These are phyloP conservation scores for Fulica atra DNA, from an alignment of 2,113 vertebrate species.

Conservation along the genomic window DNA sequence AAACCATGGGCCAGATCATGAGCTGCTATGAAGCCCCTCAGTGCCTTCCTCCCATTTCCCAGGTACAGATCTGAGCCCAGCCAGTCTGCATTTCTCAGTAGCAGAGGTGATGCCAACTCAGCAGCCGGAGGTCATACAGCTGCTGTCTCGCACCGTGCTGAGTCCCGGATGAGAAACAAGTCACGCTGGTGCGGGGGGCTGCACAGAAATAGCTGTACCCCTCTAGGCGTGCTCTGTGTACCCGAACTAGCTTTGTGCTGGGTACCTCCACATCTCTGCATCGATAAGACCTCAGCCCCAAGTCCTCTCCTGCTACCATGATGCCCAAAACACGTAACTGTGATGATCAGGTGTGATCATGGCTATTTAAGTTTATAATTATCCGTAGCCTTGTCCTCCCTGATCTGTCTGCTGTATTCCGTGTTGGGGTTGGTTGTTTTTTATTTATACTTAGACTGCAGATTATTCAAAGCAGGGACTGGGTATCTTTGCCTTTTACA, in stretches of 20 bases:
- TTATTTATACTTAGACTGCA: background rate
- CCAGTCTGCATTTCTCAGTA: accelerated
- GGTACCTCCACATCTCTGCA: background rate
- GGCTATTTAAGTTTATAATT: background rate
- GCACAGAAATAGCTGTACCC: too few species aligned
- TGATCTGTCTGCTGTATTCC: background rate
- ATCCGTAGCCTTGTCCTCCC: background rate
- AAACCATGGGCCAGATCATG: background rate
- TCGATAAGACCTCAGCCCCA: background rate
- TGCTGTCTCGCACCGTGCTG: background rate
- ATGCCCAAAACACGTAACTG: background rate
- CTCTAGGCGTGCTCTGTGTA: background rate
- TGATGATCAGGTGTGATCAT: background rate
- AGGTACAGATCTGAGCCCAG: background rate
- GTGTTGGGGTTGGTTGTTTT: background rate
- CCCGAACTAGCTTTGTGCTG: background rate
- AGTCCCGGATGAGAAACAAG: background rate
- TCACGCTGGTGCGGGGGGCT: accelerated
- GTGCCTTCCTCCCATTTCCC: background rate
- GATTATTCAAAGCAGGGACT: background rate
- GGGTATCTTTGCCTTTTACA: background rate
- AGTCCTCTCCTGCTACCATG: background rate
- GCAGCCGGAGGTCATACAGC: background rate
- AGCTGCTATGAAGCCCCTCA: background rate
- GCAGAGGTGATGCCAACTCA: background rate